Base-by-base conservation (phyloP, 1,140 invertebrate genomes). In the Drosophila nannoptera region DNA sequence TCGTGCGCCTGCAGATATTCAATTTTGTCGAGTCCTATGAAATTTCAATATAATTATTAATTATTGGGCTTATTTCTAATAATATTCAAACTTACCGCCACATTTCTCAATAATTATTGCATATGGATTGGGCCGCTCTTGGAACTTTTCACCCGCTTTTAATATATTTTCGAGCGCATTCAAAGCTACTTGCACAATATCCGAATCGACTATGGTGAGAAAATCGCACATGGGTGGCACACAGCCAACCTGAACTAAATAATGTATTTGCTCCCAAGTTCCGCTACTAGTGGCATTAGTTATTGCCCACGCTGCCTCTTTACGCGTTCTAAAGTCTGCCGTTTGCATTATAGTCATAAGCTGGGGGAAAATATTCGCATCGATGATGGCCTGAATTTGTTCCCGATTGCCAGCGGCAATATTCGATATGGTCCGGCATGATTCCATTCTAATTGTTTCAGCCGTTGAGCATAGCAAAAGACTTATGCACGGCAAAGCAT, bases 391-490 rank as follows among this genome's bases (percentile, higher is more conserved):
- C 94, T 98, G 91, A 75, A 98, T 97, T 91, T 99, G 98, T 77
- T 94, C 93, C 49, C 95, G 93, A 91, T 99, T 99, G 50, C 98
- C 98, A 56, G 98, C 98, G 4, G 98, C 98, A 54, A 99, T 98
- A 90, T 99, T 99, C 40, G 97, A 99, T 71, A 99, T 95, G 45
- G 98, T 98, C 98, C 98, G 99, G 89, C 97, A 99, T 5, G 97
- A 97, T 90, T 99, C 98, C 91, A 99, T 99, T 54, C 95, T 92
- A 48, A 99, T 94, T 29, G 94, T 93, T 90, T 99, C 98, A 78
- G 96, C 96, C 38, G 92, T 87, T 7, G 94, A 94, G 46, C 92
- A 92, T 46, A 99, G 91, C 32, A 99, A 91, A 87, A 96, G 93
- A 58, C 95, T 91, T 46, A 99, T 91, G 89, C 94, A 97, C 0